A percentile compares a stretch with the other conserved stretches of the same genome.
phyloP scores from a whole-genome alignment of 1,140 invertebrate genomes.

The Pygmarrhopalites habei region DNA sequence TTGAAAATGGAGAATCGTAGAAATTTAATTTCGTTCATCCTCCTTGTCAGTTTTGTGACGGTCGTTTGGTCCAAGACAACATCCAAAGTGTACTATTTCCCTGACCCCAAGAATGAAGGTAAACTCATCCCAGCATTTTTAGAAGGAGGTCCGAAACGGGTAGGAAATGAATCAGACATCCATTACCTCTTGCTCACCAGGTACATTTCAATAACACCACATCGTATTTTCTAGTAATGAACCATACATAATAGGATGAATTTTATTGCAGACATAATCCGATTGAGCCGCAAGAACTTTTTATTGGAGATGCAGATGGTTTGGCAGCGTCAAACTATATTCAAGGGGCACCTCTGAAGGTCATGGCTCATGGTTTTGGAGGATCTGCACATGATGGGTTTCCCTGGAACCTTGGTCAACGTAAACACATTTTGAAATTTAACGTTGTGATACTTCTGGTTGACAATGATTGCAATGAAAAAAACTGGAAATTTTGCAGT shows the following conservation, averaged over 20 bases:
- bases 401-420: conserved; percentile 6
- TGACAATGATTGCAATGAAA: no score
- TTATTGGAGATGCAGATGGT: not conserved
- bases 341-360: conserved; percentile 12
- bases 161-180: not conserved
- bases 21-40: no score
- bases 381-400: conserved; percentile 10
- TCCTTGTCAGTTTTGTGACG: no score
- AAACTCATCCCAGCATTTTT: not conserved
- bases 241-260: not conserved
- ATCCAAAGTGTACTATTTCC: no score
- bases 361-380: conserved; percentile 29
- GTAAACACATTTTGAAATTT: no score
- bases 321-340: conserved; percentile 1
- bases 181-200: not conserved
- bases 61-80: no score
- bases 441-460: no score
- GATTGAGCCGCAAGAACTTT: not conserved
- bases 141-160: not conserved
- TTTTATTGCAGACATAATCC: conserved; percentile 1
- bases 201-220: not conserved
- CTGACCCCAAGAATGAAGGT: not conserved
- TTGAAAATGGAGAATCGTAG: no score
- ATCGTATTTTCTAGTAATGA: not conserved
- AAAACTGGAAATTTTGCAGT: no score